Evolutionary conservation across 2,797 vertebrate species (phyloP), one percentile per base, ranked within the genome.

Genomic region (Pterois miles): DNA sequence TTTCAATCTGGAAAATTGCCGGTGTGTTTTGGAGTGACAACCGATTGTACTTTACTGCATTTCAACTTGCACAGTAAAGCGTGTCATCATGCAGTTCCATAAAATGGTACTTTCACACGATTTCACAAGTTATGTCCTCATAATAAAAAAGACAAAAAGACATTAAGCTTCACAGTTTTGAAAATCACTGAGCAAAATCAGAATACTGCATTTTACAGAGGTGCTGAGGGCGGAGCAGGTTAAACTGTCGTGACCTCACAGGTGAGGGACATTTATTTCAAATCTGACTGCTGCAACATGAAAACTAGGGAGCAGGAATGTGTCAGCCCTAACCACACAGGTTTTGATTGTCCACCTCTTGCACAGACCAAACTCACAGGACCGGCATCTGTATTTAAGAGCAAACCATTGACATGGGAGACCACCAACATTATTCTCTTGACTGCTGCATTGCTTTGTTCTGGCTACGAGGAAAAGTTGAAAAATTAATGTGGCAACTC

Each of bases 41-140:
- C n/a, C 46, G 38, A 81, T 36, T 50, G 43, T 62, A 67, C 59
- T 69, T 64, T 18, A 60, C 50, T 23, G 34, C 29, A 31, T 34
- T 59, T 71, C 11, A 4, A 38, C 48, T 50, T n/a, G n/a, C 48
- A 50, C 22, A 50, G 9, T 48, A 48, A 48, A 50, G 14, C 29
- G 54, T 31, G 1, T 43, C 63, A 72, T 64, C 57, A 43, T 11
- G 12, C 11, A 18, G 11, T 33, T 71, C 34, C 27, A 74, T 31
- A 18, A 74, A 76, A 40, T 8, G 11, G 10, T 40, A 29, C 52
- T 48, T 40, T 25, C 52, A 74, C 43, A 68, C 25, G 36, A 29
- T 70, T 63, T 40, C 18, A 46, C 43, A 33, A 50, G 46, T 22
- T 14, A 29, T 43, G 46, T 36, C 16, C 46, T 54, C 56, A 53